phyloP scores from a whole-genome alignment of 1,140 invertebrate species.

The Pogonognathellus flavescens region DNA sequence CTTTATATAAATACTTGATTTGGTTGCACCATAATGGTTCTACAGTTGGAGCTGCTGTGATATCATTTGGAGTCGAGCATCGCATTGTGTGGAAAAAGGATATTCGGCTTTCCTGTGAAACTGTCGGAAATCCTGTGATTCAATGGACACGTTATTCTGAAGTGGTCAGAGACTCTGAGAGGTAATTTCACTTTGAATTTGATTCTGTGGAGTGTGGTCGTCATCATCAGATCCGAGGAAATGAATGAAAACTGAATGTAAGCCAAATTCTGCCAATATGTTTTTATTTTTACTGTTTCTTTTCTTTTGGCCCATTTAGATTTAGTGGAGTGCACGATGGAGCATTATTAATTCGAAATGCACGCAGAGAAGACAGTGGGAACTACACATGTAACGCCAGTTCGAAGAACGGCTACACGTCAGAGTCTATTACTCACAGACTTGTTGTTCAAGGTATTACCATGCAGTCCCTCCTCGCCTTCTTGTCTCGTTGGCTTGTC shows the following conservation, averaged over 20 bases:
- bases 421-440: conserved; percentile 70
- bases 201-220: neutral
- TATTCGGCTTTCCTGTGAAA: conserved; percentile 70
- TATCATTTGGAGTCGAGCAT: conserved; percentile 68
- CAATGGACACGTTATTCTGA: conserved; percentile 59
- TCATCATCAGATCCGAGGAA: no score
- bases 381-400: conserved; percentile 66
- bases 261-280: neutral
- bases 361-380: conserved; percentile 67
- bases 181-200: conserved; percentile 42
- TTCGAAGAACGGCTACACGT: conserved; percentile 69
- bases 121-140: conserved; percentile 70
- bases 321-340: conserved; percentile 49
- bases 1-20: neutral
- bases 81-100: conserved; percentile 68
- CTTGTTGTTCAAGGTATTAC: conserved; percentile 69
- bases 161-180: conserved; percentile 57
- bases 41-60: conserved; percentile 65
- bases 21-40: neutral
- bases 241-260: neutral
- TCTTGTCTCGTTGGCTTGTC: neutral
- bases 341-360: conserved; percentile 51
- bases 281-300: neutral
- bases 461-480: neutral
- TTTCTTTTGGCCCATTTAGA: neutral